phyloP scores from a whole-genome alignment of 2,888 invertebrate species.

The Napeogenes inachia region DNA sequence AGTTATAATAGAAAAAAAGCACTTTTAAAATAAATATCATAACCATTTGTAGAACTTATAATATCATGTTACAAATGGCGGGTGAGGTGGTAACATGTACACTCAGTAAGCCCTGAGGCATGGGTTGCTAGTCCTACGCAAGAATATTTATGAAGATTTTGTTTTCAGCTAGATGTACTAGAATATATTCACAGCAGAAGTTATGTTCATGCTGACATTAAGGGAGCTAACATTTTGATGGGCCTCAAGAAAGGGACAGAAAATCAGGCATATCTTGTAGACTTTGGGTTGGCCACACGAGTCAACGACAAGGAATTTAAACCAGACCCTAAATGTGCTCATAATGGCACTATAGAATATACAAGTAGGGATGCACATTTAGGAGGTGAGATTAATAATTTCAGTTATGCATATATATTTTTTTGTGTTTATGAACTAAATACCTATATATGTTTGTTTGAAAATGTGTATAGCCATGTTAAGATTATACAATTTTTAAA shows the following conservation, averaged over 20 bases:
- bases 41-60: no score
- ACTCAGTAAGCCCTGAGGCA: no score
- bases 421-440: conserved; percentile 20
- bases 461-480: no score
- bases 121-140: no score
- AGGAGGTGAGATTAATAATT: conserved; percentile 79
- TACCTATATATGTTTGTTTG: no score
- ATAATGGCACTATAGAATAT: conserved; percentile 98
- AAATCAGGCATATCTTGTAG: conserved; percentile 90
- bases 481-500: no score
- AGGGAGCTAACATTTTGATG: conserved; percentile 94
- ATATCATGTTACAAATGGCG: no score
- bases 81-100: no score
- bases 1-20: no score
- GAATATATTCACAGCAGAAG: conserved; percentile 94
- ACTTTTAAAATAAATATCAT: no score
- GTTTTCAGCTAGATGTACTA: conserved; percentile 86
- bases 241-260: conserved; percentile 81
- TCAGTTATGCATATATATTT: background rate
- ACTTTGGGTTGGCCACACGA: conserved; percentile 93
- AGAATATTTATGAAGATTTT: background rate
- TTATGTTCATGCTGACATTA: conserved; percentile 97
- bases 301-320: conserved; percentile 88
- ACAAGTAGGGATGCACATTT: conserved; percentile 97
- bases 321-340: conserved; percentile 93